These are phyloP conservation scores for Vanessa atalanta DNA, from an alignment of 1,140 invertebrate genomes.

Conservation along the genomic window DNA sequence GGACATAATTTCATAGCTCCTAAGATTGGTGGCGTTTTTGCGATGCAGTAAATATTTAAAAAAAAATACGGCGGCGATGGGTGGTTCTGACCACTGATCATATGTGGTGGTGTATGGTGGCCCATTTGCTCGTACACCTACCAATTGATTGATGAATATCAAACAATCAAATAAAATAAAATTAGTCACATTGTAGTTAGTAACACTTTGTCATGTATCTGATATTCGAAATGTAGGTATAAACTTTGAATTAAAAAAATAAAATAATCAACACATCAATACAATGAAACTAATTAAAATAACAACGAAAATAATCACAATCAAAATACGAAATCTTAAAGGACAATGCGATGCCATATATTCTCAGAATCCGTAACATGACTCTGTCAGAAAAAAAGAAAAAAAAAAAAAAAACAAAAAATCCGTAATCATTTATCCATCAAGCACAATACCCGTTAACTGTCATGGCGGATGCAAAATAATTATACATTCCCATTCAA, in stretches of 20 bases:
- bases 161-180: no score
- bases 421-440: constrained; percentile 62
- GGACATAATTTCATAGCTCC: no score
- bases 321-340: not conserved
- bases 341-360: constrained; percentile 11
- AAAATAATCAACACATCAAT: not conserved
- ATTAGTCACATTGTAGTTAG: no score
- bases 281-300: not conserved
- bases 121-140: no score
- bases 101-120: no score
- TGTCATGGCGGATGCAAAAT: constrained; percentile 56
- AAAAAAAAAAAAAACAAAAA: constrained; percentile 32
- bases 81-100: no score
- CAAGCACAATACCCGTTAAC: constrained; percentile 56
- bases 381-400: not conserved
- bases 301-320: not conserved
- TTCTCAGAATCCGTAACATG: not conserved
- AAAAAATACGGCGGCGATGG: no score
- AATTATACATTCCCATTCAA: constrained; percentile 27
- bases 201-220: no score
- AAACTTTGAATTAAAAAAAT: not conserved
- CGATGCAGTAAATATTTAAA: no score
- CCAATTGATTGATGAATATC: no score
- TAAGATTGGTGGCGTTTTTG: no score
- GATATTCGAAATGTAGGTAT: not conserved